These are phyloP conservation scores for Aphodius granarius DNA, from an alignment of 2,888 invertebrate species.

Conservation along the genomic window DNA sequence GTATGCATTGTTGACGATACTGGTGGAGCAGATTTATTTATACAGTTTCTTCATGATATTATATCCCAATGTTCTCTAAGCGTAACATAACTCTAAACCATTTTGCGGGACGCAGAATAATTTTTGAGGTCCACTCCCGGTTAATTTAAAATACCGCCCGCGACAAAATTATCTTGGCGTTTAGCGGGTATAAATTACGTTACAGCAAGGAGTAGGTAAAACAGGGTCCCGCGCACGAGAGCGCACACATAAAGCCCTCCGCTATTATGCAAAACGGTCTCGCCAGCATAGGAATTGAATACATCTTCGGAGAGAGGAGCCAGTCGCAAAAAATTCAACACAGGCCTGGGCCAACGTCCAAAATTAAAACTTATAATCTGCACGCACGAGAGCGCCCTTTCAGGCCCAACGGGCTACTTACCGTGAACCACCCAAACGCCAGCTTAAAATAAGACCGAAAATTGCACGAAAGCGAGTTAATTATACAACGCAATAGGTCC, in stretches of 20 bases:
- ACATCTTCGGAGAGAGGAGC: slow-evolving; percentile 24
- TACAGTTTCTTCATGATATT: neutral
- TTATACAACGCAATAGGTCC: slow-evolving; percentile 52
- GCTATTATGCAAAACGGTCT: slow-evolving; percentile 28
- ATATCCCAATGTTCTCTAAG: neutral
- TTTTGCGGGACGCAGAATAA: neutral
- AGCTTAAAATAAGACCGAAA: slow-evolving; percentile 49
- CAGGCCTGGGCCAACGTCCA: slow-evolving; percentile 24
- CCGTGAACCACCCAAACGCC: slow-evolving; percentile 46
- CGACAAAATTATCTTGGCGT: slow-evolving; percentile 25
- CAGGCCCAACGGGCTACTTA: slow-evolving; percentile 37
- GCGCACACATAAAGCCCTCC: slow-evolving; percentile 22
- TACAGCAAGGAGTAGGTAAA: slow-evolving; percentile 9
- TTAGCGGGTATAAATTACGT: slow-evolving; percentile 22
- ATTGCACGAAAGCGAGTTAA: slow-evolving; percentile 53
- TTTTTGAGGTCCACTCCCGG: neutral
- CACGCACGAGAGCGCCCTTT: slow-evolving; percentile 45
- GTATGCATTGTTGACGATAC: no score
- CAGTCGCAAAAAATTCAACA: neutral
- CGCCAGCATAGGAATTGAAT: slow-evolving; percentile 25
- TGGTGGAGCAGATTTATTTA: no score
- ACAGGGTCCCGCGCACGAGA: slow-evolving; percentile 1
- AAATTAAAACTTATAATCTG: slow-evolving; percentile 44
- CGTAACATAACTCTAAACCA: neutral
- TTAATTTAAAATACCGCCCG: slow-evolving; percentile 16